Base-by-base conservation (phyloP, 1,140 invertebrate genomes). In the Planococcus citri region DNA sequence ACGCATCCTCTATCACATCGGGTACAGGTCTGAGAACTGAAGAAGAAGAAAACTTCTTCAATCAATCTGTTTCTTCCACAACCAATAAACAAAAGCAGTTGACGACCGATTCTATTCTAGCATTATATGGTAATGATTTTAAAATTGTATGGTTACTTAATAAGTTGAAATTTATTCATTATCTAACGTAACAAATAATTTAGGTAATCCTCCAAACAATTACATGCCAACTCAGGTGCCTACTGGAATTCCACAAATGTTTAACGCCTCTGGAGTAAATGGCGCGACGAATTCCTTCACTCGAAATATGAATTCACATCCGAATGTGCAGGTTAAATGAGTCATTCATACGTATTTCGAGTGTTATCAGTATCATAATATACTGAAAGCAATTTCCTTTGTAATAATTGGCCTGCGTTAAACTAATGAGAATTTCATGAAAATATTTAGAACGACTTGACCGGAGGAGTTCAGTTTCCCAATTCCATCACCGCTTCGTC, bases 61-160 rank as follows among this genome's bases (percentile, higher is more conserved):
- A 90, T 79, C 91, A 94, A 78, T 83, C 87, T n/a, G 81, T 84
- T 1, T 85, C 88, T 0, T 86, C 84, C 41, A 27, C 71, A 33
- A 82, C 86, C 74, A 86, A 87, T 73, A 87, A 88, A 74, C 88
- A 87, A 72, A 86, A 85, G 70, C 92, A 93, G 80, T 81, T 95
- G 78, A 93, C 91, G 25, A 96, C 94, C 79, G 92, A 95, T 75
- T 95, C 92, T 76, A 96, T 97, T 79, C 80, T 97, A 76, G 92
- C 93, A 4, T 78, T 96, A 29, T 97, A 95, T 78, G 88, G 87
- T 72, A 89, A 85, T 74, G 81, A 82, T 12, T 83, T 57, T 33
- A 4, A 20, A 20, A 20, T 20, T 58, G 4, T 20, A 4, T 20
- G 21, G 17, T 22, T 58, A 22, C 37, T 41, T n/a, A 4, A 20